Evolutionary conservation across 2,888 invertebrate species (phyloP), one percentile per base, ranked within the genome.

Genomic region (Limnephilus lunatus): DNA sequence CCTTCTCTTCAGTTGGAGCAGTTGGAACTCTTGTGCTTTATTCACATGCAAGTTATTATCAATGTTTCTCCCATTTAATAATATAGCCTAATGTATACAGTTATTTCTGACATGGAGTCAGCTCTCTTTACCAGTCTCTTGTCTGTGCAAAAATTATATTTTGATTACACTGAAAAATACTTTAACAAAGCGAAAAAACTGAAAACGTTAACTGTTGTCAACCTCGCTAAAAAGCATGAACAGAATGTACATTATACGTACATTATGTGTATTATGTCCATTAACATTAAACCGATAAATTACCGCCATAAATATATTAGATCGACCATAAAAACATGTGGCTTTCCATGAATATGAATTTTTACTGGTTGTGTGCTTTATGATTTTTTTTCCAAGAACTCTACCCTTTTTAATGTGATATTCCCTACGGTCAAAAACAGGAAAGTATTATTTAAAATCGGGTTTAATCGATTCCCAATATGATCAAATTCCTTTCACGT

Each of bases 401-500:
- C n/a, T 25, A 68, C 7, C 68, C 9, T n/a, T 68, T 68, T 68
- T 68, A 68, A 68, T 25, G 68, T 68, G 68, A n/a, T 68, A 68
- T 68, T 68, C 68, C 25, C 25, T 19, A 68, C 7, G 25, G 68
- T 9, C 68, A n/a, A 68, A 68, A 68, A 25, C 2, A 25, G 25
- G 35, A 83, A 19, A 19, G 35, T 83, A 83, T 83, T 83, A 35
- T 83, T 83, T 83, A 19, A 25, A 68, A 68, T 2, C 68, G 25
- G 31, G 9, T 83, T 83, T 35, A 15, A 25, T 83, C 83, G 32
- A 35, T 83, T 83, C 32, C 11, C 35, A 2, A 25, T 9, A 35
- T 83, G 35, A 83, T 35, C 35, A 15, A 83, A 83, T 35, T 83
- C 83, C 35, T 25, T 35, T 35, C 83, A 83, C 83, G 35, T 83